Evolutionary conservation across 2,888 invertebrate species (phyloP), one percentile per base, ranked within the genome.

Genomic region (Cerastis rubricosa): DNA sequence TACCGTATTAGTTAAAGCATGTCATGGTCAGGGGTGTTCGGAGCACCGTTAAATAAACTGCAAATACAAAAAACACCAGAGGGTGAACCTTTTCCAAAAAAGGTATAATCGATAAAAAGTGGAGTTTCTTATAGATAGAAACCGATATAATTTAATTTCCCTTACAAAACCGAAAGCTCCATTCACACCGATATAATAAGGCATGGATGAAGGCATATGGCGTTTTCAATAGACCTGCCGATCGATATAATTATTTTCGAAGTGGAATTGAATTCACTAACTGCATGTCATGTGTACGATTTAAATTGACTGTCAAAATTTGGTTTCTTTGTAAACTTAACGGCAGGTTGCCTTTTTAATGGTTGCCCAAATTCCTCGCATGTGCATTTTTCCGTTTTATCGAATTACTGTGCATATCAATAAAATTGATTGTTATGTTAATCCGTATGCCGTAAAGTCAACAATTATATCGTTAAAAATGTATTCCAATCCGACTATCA

Each of bases 71-170:
- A 92, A 93, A 78, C 80, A 74, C 73, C 76, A 85, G 78, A 82
- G 84, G 80, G 84, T 81, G 78, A 66, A 79, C 74, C 76, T 78
- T 85, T 78, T 74, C 67, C 75, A 85, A 89, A 89, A 89, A 83
- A 78, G 81, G 74, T 72, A 81, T 86, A 83, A 87, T 85, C 71
- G 82, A 90, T 85, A 91, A 90, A 90, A 90, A 89, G 85, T 89
- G 79, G 87, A 85, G 85, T 83, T 68, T 78, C 85, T 90, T 88
- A 90, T 90, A 75, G 35, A 89, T 89, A 90, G 85, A 85, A 84
- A 87, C 88, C 89, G 87, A 89, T 91, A 93, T 93, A 93, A 95
- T 94, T 94, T 90, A 93, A 93, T 94, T 94, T 94, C 89, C 90
- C 91, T 89, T 80, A 90, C 90, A 91, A 93, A 93, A 93, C 89